Evolutionary conservation across 2,797 vertebrate species (phyloP), one percentile per base, ranked within the genome.

Genomic region (Xerus rutilus): DNA sequence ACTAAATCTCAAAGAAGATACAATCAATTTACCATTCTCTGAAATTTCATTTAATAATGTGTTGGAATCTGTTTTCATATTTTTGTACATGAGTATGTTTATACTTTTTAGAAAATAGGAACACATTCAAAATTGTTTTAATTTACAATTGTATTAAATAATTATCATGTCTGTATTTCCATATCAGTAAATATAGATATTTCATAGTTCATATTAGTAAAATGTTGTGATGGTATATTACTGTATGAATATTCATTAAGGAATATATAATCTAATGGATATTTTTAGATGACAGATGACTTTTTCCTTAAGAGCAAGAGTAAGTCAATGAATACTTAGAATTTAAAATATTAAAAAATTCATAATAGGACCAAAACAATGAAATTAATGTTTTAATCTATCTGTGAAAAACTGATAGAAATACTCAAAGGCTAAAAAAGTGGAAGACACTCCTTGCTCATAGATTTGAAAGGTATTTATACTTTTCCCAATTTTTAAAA

Each of bases 181-280:
- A 65, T 57, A 18, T 81, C 9, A 57, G 49, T 81, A 87, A 81
- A 72, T 32, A 74, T 15, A 52, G 2, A 35, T 59, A 35, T 92
- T 52, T 62, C 47, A 32, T 1, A 76, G 7, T 6, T 30, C 9
- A 5, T 39, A 47, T 9, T 39, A 62, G 39, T 28, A 35, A 87
- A 32, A 69, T 70, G 2, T 76, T 12, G 11, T 32, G 18, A 18
- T 59, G 11, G 1, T 35, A 43, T 81, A 7, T 73, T 54, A 9
- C 65, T 86, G 11, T 39, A 86, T 89, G 62, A 76, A 3, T 79
- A 43, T 69, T 54, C 32, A 49, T 43, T 52, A 83, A 45, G 23
- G 74, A 90, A 77, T 17, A 1, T 54, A n/a, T 78, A 57, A 93
- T 95, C 94, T 77, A 85, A 5, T 47, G 88, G 76, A 72, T 9